Evolutionary conservation across 2,113 vertebrate species (phyloP).

Genomic region (Hippocampus zosterae): DNA sequence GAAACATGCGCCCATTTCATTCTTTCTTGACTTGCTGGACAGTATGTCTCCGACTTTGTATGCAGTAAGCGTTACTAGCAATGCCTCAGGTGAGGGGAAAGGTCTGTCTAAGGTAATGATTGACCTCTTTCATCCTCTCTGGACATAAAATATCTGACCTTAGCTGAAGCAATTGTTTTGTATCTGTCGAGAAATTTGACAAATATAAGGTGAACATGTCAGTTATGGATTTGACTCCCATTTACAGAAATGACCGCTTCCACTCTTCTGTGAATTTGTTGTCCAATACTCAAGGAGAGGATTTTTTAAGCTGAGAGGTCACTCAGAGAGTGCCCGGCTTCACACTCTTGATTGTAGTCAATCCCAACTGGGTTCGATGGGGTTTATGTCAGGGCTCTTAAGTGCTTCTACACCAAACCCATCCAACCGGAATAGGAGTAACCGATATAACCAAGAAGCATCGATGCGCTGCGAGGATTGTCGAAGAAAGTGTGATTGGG

Average conservation of each 20-base stretch:
- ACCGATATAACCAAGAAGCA: not conserved
- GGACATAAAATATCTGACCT: not conserved
- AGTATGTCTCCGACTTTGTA: not conserved
- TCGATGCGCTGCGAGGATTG: not conserved
- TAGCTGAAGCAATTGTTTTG: not conserved
- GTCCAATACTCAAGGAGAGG: not conserved
- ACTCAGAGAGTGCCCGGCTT: too few relatives aligned
- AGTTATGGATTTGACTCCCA: not conserved
- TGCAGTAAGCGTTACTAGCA: not conserved
- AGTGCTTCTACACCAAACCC: not conserved
- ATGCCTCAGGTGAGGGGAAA: not conserved
- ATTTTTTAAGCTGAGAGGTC: not conserved
- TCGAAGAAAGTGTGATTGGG: not conserved
- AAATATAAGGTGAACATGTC: not conserved
- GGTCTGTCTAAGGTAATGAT: not conserved
- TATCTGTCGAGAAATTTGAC: not conserved
- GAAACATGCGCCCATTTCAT: conserved; percentile 5
- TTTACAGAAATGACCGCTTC: not conserved
- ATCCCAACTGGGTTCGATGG: too few relatives aligned
- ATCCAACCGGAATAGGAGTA: not conserved
- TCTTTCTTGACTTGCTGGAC: not conserved
- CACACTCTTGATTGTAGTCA: too few relatives aligned
- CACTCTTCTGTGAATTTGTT: not conserved
- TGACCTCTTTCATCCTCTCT: not conserved
- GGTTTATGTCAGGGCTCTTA: not conserved